These are phyloP conservation scores for Odontomyia ornata DNA, from an alignment of 2,888 invertebrate genomes.

Conservation along the genomic window DNA sequence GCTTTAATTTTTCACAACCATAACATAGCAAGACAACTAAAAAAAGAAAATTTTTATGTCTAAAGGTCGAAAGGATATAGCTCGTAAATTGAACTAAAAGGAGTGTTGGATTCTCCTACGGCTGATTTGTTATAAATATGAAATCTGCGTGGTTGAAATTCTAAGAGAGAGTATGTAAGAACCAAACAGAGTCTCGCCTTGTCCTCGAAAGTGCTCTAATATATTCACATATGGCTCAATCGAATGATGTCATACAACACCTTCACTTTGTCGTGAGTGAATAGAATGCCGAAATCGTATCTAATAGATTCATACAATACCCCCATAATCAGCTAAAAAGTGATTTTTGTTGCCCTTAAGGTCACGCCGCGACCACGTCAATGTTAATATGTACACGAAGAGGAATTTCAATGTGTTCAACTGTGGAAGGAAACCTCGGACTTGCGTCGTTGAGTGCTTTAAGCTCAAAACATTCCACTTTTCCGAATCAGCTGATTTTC, in stretches of 20 bases:
- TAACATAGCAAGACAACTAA: no score
- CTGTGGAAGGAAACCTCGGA: background rate
- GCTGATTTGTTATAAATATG: no score
- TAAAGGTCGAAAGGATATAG: no score
- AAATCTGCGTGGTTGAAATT: no score
- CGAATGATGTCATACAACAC: constrained; percentile 6
- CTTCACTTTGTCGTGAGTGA: background rate
- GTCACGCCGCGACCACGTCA: constrained; percentile 31
- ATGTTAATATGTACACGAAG: background rate
- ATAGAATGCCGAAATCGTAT: background rate
- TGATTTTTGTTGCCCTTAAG: constrained; percentile 22
- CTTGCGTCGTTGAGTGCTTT: constrained; percentile 10
- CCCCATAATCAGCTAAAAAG: constrained; percentile 18
- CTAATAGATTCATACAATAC: background rate
- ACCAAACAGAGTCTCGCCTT: no score
- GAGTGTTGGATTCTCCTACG: no score
- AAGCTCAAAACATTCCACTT: background rate
- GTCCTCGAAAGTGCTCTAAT: no score
- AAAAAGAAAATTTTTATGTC: no score
- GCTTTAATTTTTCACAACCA: no score
- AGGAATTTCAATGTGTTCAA: no score
- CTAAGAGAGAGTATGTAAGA: no score
- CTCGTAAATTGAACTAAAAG: no score
- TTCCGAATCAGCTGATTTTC: constrained; percentile 27
- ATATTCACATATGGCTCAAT: background rate